A percentile compares a stretch with the other conserved stretches of the same genome.
Conservation (phyloP, 2,888 invertebrate species). For the Tinea semifulvella region DNA sequence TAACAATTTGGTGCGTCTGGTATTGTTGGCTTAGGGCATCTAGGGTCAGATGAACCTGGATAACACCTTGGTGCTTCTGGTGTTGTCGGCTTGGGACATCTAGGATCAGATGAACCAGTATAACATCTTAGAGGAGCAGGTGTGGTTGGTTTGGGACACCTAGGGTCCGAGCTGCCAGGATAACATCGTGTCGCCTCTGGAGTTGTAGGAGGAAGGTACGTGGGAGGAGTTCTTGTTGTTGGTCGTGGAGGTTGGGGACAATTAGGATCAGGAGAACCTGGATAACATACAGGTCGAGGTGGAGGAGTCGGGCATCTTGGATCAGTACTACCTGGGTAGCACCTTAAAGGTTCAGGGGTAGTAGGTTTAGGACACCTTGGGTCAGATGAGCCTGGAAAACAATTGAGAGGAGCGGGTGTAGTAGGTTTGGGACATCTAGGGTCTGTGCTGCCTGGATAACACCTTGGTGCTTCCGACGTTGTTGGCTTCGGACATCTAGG, state of each 20-base stretch:
- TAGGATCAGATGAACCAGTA: slow-evolving; percentile 22
- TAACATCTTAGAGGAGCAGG: slow-evolving; percentile 22
- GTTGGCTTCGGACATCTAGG: slow-evolving; percentile 29
- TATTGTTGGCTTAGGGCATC: slow-evolving; percentile 31
- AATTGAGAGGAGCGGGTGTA: slow-evolving; percentile 24
- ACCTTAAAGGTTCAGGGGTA: slow-evolving; percentile 24
- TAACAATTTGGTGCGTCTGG: slow-evolving; percentile 24
- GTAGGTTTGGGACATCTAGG: slow-evolving; percentile 24
- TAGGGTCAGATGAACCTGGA: slow-evolving; percentile 26
- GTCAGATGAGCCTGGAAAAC: slow-evolving; percentile 24
- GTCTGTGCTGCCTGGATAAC: slow-evolving; percentile 25
- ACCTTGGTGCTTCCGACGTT: slow-evolving; percentile 23
- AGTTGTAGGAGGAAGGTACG: slow-evolving; percentile 29
- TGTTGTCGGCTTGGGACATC: slow-evolving; percentile 29
- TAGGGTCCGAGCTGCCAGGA: slow-evolving; percentile 25
- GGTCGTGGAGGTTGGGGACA: slow-evolving; percentile 27
- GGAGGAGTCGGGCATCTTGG: slow-evolving; percentile 29
- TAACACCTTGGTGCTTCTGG: slow-evolving; percentile 24
- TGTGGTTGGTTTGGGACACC: slow-evolving; percentile 27
- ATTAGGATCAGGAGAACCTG: slow-evolving; percentile 24
- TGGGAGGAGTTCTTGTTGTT: slow-evolving; percentile 26
- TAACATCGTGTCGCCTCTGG: slow-evolving; percentile 24
- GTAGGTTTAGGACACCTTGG: slow-evolving; percentile 24
- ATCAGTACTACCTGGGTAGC: slow-evolving; percentile 27
- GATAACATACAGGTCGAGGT: slow-evolving; percentile 23